Evolutionary conservation across 1,140 invertebrate species (phyloP), one percentile per base, ranked within the genome.

Genomic region (Dinothrombium tinctorium): DNA sequence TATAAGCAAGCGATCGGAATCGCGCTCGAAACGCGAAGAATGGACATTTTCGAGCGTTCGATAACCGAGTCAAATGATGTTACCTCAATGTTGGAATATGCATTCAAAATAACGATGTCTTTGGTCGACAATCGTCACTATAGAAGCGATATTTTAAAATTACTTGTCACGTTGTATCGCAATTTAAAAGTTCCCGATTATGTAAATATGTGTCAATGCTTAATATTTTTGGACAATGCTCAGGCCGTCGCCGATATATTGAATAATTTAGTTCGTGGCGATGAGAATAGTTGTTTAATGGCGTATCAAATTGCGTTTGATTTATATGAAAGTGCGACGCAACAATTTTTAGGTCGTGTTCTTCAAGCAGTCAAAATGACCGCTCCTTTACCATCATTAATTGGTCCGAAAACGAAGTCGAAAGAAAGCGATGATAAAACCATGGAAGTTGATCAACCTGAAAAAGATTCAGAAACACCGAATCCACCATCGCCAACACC

Each of bases 231-330:
- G 32, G 86, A 95, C 56, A 84, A 94, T 63, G 76, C 87, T 2
- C 56, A 78, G 20, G 73, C 80, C 19, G 82, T 92, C 1, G 86
- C 86, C 9, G 74, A 83, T 56, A 74, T 94, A 3, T 37, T 44
- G 19, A 33, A 41, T 39, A 37, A 32, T 21, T 41, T 48, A 24
- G 19, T 45, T 15, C 29, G 38, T 1, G 25, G 21, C 15, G 17
- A 29, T n/a, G 36, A 65, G 57, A 66, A 59, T 48, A 22, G 20
- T 21, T 40, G 14, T 32, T 54, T 96, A 4, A 95, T 96, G 84
- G 89, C 84, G 0, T 96, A 92, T 61, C 92, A 98, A 65, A 95
- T 99, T 52, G 87, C 76, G 0, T 98, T 98, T 65, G 92, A 99
- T 69, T 66, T 98, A 45, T 98, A 98, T 54, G 92, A 99, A 60